Conservation (phyloP, 2,113 vertebrate genomes). For the Chaetura pelagica region DNA sequence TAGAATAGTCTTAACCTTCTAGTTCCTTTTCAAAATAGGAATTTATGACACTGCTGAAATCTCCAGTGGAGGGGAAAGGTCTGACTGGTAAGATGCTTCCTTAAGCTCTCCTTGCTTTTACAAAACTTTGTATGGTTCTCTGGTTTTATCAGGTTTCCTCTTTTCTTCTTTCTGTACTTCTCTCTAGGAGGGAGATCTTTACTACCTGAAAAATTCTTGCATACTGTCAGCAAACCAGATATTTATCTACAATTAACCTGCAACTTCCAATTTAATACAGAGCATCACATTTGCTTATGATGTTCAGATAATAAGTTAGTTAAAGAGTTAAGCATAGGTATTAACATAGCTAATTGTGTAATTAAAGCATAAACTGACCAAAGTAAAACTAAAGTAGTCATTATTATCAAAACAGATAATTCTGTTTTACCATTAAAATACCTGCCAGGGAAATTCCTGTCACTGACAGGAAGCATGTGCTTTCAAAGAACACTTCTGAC, state of each 20-base stretch:
- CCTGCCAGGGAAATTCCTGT: neutral
- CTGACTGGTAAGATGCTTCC: neutral
- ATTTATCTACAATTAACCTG: neutral
- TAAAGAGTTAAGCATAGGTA: neutral
- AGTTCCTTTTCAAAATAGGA: neutral
- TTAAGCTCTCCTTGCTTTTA: neutral
- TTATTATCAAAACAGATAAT: neutral
- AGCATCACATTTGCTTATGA: neutral
- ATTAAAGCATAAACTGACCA: neutral
- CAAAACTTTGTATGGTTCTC: neutral
- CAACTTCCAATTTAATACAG: neutral
- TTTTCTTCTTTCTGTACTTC: neutral
- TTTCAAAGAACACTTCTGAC: neutral
- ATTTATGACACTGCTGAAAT: neutral
- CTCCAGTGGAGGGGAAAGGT: rapidly evolving
- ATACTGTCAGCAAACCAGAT: neutral
- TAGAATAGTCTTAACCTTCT: neutral
- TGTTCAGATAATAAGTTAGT: neutral
- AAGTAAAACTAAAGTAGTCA: neutral
- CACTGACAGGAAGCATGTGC: neutral
- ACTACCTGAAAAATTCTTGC: neutral
- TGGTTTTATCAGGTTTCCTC: neutral
- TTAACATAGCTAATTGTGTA: neutral
- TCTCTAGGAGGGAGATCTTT: neutral
- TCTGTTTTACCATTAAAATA: neutral